Evolutionary conservation across 2,797 vertebrate genomes (phyloP), one percentile per base, ranked within the genome.

Genomic region (Smutsia gigantea): DNA sequence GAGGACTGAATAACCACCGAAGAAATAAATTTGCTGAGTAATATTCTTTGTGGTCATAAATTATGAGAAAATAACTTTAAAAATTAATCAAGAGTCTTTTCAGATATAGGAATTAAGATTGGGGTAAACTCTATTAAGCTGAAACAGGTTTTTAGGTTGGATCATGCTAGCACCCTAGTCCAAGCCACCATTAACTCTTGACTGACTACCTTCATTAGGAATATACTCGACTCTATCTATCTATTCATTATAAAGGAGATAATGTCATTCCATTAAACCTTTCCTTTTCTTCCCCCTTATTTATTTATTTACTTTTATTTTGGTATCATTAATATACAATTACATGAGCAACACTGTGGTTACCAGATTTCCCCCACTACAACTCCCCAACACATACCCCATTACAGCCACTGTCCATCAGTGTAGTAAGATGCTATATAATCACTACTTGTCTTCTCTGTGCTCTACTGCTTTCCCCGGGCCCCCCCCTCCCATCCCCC

Each of bases 1-100:
- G 34, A 75, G n/a, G 18, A 83, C 0, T 57, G 55, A 21, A 53
- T 37, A 71, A 59, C 25, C 31, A 53, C 7, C 23, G 12, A 95
- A 89, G 46, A 95, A 92, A 84, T 84, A 39, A n/a, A 90, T 53
- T 6, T 79, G 49, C 68, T 68, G 17, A 94, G 46, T 55, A 37
- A 69, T n/a, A 75, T 19, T 82, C 39, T 63, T 81, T 86, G 39
- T 82, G 59, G 49, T 68, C 31, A 83, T 18, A 79, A 77, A 69
- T 14, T 49, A 53, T 46, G 79, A 79, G 29, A 57, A 49, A 87
- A 69, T 75, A 34, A 84, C 14, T 75, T 92, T 63, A 92, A 91
- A 92, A 77, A 55, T 49, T 82, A 68, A 57, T 59, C 63, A 53
- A 69, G 68, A 87, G 49, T 78, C 51, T 87, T 87, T 34, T 27